Percentiles rank a stretch among this genome's conserved stretches.
phyloP scores from a whole-genome alignment of 2,888 invertebrate genomes.

The Athripsodes cinereus region DNA sequence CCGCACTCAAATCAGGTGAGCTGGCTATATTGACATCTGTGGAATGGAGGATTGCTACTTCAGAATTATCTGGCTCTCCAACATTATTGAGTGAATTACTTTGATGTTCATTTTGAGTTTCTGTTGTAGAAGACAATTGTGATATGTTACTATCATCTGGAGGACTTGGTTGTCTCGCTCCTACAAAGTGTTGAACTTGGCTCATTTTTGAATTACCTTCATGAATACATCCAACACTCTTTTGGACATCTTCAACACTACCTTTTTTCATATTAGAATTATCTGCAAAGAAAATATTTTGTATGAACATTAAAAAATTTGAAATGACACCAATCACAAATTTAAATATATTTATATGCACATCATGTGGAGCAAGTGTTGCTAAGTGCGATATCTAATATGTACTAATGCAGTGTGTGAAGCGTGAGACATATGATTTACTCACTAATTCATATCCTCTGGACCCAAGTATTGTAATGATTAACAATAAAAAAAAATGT shows the following conservation, averaged over 20 bases:
- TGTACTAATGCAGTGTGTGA: neutral
- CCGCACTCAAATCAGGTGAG: neutral
- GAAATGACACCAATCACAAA: too few species aligned
- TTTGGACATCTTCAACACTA: too few species aligned
- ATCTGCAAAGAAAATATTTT: too few species aligned
- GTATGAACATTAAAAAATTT: too few species aligned
- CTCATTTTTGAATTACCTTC: too few species aligned
- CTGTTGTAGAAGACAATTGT: neutral
- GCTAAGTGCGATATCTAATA: neutral
- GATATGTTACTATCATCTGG: neutral
- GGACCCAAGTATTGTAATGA: neutral
- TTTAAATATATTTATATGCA: too few species aligned
- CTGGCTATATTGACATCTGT: neutral
- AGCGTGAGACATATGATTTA: neutral
- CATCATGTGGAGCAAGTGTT: neutral
- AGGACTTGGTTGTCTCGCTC: neutral
- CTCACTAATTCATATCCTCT: slow-evolving; percentile 5
- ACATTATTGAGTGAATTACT: too few species aligned
- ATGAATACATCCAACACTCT: too few species aligned
- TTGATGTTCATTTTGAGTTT: too few species aligned
- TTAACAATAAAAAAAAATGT: neutral
- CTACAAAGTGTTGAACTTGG: neutral
- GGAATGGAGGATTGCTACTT: too few species aligned
- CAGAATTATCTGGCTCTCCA: too few species aligned
- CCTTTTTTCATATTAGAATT: too few species aligned